Conservation (phyloP, 2,797 vertebrate genomes). For the Stomatorhinus walkeri region DNA sequence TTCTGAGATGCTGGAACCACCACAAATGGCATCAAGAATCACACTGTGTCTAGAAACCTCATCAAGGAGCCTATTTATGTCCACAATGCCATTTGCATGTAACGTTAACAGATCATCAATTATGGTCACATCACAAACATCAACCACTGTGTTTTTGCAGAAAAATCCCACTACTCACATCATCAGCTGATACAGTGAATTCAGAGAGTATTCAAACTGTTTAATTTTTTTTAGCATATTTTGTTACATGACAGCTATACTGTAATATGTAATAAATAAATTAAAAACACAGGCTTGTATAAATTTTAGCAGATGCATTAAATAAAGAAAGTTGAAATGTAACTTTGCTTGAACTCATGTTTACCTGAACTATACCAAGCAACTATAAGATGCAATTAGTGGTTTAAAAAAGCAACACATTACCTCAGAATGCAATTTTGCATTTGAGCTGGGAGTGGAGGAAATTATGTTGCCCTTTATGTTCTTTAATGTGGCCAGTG, state of each 20-base stretch:
- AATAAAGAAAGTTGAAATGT: background rate
- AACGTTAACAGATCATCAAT: background rate
- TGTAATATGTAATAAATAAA: background rate
- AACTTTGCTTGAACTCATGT: background rate
- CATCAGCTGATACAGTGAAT: background rate
- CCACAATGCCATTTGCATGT: background rate
- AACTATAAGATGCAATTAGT: background rate
- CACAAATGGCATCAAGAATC: background rate
- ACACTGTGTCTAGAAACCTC: background rate
- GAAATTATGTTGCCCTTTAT: background rate
- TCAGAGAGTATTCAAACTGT: background rate
- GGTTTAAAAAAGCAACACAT: conserved; percentile 6
- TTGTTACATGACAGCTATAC: background rate
- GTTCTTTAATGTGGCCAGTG: background rate
- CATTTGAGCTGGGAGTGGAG: background rate
- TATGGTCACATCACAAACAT: background rate
- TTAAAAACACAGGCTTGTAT: background rate
- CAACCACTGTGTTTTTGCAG: background rate
- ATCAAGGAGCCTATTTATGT: background rate
- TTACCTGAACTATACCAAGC: conserved; percentile 9
- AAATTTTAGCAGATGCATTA: background rate
- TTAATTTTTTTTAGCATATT: background rate
- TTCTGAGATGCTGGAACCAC: background rate
- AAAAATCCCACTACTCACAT: background rate
- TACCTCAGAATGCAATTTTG: background rate